Conservation (phyloP, 2,797 vertebrate species). For the Rhynchonycteris naso region DNA sequence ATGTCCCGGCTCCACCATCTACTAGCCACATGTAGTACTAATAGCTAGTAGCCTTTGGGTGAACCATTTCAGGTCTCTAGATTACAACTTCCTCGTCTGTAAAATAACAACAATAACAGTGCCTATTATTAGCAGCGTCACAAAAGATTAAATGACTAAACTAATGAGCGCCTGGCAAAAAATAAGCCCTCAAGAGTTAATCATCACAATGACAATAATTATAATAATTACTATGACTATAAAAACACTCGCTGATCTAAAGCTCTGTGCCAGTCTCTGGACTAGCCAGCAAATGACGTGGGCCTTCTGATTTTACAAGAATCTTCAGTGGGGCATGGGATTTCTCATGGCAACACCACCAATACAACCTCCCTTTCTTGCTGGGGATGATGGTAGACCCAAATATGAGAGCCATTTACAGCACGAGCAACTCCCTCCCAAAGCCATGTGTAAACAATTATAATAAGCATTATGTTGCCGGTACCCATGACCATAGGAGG, state of each 20-base stretch:
- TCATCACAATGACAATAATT: constrained; percentile 67
- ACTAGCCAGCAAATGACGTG: neutral
- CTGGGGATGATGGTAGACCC: neutral
- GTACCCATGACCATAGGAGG: constrained; percentile 55
- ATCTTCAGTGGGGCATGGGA: constrained; percentile 9
- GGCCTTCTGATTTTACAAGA: constrained; percentile 56
- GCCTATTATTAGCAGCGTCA: constrained; percentile 7
- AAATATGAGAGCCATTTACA: neutral
- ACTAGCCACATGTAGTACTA: neutral
- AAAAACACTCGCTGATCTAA: constrained; percentile 47
- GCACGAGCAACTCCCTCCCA: neutral
- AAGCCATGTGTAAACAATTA: constrained; percentile 73
- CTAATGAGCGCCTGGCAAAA: constrained; percentile 59
- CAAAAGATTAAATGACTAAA: constrained; percentile 58
- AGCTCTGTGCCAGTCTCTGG: constrained; percentile 43
- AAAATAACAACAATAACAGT: constrained; percentile 35
- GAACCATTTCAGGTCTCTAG: neutral
- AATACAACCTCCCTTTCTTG: neutral
- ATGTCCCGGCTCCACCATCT: neutral
- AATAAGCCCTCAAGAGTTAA: constrained; percentile 50
- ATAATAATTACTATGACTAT: constrained; percentile 47
- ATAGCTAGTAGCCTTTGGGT: neutral
- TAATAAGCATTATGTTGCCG: constrained; percentile 64
- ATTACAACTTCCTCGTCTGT: constrained; percentile 57
- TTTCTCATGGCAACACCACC: constrained; percentile 38